Conservation (phyloP, 2,797 vertebrate genomes). For the Macropus fuliginosus region DNA sequence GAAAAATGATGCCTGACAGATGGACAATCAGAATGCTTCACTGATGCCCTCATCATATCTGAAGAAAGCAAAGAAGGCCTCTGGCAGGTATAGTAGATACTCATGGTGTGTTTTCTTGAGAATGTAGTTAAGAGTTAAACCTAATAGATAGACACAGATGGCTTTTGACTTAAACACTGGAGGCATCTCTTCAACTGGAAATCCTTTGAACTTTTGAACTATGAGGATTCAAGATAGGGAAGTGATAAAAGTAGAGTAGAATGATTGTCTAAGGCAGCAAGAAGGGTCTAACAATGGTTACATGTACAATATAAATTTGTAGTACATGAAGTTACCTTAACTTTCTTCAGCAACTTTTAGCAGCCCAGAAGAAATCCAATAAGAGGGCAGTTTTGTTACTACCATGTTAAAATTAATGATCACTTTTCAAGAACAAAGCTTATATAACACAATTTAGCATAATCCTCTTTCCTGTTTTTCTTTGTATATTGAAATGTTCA, state of each 20-base stretch:
- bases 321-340: background rate
- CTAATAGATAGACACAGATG: background rate
- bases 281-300: background rate
- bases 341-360: background rate
- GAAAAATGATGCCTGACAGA: background rate
- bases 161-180: background rate
- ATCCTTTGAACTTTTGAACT: background rate
- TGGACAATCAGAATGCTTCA: background rate
- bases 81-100: background rate
- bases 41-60: background rate
- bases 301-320: background rate
- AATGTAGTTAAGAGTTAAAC: background rate
- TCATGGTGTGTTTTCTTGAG: background rate
- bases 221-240: background rate
- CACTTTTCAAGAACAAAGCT: background rate
- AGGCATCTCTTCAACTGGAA: background rate
- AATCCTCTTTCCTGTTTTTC: background rate
- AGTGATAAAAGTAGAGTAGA: background rate
- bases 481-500: background rate
- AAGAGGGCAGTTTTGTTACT: background rate
- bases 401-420: background rate
- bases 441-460: background rate
- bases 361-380: background rate
- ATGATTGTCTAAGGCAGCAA: background rate
- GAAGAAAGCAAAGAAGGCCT: background rate